These are phyloP conservation scores for Distichodus sexfasciatus DNA, from an alignment of 2,797 vertebrate genomes.

Conservation along the genomic window DNA sequence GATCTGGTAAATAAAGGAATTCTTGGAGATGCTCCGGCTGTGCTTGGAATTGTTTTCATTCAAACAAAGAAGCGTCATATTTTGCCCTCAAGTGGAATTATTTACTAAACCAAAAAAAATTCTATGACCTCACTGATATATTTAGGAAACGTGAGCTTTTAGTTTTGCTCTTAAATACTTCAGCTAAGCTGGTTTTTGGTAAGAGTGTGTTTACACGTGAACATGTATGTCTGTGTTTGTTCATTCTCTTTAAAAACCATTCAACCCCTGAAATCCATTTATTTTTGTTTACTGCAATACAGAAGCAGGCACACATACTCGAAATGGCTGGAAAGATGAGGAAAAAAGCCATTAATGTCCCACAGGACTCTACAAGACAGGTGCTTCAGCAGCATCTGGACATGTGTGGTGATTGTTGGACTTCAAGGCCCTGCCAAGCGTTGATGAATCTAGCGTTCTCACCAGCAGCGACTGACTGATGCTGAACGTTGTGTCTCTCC, in stretches of 20 bases:
- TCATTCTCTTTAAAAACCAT: not conserved
- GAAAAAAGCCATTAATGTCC: not conserved
- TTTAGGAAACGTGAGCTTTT: not conserved
- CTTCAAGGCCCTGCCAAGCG: conserved; percentile 16
- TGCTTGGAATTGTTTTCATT: conserved; percentile 12
- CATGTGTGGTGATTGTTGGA: conserved; percentile 13
- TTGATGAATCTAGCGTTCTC: conserved; percentile 25
- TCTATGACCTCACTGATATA: not conserved
- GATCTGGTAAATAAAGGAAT: not conserved
- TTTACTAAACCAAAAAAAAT: not conserved
- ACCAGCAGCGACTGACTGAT: conserved; percentile 13
- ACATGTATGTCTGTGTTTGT: no score
- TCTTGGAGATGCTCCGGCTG: not conserved
- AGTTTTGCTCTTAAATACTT: not conserved
- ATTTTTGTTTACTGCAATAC: not conserved
- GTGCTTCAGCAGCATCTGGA: not conserved
- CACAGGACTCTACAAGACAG: not conserved
- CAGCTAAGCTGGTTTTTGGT: not conserved
- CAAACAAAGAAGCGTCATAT: conserved; percentile 25
- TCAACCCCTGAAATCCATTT: not conserved
- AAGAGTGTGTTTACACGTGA: no score
- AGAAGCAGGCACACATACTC: not conserved
- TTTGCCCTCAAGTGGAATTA: conserved; percentile 23
- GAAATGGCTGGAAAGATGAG: not conserved
- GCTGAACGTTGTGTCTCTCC: conserved; percentile 24